Conservation (phyloP, 2,113 vertebrate genomes). For the Eulacestoma nigropectus region DNA sequence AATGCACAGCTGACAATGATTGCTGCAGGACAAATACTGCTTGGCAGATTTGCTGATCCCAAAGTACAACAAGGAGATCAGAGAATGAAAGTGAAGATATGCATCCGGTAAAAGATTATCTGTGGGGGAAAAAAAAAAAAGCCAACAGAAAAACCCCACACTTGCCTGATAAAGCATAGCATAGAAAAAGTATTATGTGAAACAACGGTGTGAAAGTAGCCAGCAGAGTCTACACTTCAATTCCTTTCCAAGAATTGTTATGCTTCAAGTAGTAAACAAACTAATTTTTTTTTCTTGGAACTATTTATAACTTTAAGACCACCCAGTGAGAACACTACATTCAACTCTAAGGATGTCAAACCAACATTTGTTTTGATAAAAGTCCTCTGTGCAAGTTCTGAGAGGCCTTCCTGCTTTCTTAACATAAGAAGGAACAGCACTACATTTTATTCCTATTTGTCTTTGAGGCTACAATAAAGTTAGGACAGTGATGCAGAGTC, state of each 20-base stretch:
- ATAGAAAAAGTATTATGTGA: neutral
- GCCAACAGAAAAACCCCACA: neutral
- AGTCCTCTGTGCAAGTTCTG: neutral
- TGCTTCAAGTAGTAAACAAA: neutral
- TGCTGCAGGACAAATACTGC: neutral
- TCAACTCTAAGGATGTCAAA: neutral
- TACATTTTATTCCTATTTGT: neutral
- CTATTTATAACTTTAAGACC: conserved; percentile 32
- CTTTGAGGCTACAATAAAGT: neutral
- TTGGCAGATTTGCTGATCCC: neutral
- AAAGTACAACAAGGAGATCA: neutral
- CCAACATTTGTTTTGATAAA: neutral
- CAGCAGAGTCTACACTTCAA: neutral
- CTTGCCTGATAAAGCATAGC: neutral
- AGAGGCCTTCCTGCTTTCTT: neutral
- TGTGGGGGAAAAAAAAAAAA: neutral
- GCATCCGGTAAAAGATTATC: neutral
- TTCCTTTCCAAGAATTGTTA: neutral
- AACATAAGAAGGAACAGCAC: neutral
- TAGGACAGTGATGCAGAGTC: neutral
- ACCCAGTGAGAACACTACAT: neutral
- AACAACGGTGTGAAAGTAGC: neutral
- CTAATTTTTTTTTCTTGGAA: neutral
- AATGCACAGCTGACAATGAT: neutral
- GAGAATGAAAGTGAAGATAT: neutral